A percentile compares a stretch with the other conserved stretches of the same genome.
These are phyloP conservation scores for Nestor notabilis DNA, from an alignment of 2,113 vertebrate species.

Conservation along the genomic window DNA sequence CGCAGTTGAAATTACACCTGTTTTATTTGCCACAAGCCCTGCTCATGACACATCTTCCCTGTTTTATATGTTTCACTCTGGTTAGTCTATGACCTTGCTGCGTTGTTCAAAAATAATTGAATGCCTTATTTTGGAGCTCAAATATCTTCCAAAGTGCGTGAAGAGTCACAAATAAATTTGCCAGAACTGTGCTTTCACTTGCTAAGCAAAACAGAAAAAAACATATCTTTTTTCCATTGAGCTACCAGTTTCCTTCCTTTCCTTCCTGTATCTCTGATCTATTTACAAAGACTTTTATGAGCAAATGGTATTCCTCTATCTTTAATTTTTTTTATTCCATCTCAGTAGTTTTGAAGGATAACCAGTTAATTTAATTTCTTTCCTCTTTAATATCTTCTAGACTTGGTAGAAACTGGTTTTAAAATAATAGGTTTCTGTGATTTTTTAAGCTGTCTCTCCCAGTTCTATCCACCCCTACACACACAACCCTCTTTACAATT, in stretches of 20 bases:
- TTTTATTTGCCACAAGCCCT: not conserved
- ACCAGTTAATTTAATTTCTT: not conserved
- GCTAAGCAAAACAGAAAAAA: not conserved
- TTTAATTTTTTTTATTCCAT: constrained; percentile 37
- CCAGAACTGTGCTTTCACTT: not conserved
- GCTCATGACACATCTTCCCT: not conserved
- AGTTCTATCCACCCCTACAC: not conserved
- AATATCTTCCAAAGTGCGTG: not conserved
- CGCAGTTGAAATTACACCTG: not conserved
- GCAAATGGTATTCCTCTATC: not conserved
- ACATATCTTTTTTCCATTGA: not conserved
- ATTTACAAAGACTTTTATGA: constrained; percentile 26
- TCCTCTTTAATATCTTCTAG: not conserved
- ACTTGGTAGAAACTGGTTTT: not conserved
- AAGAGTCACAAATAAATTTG: not conserved
- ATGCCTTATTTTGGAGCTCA: not conserved
- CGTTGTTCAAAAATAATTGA: not conserved
- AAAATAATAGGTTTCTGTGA: not conserved
- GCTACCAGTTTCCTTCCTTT: not conserved
- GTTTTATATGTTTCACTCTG: not conserved
- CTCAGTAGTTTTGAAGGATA: constrained; percentile 30
- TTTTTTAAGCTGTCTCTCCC: not conserved
- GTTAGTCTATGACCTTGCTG: not conserved
- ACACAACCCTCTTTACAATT: not conserved
- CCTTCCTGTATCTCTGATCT: constrained; percentile 7